Percentiles rank a stretch among this genome's conserved stretches.
phyloP scores from a whole-genome alignment of 2,797 vertebrate species.

The Chaenodraco wilsoni region DNA sequence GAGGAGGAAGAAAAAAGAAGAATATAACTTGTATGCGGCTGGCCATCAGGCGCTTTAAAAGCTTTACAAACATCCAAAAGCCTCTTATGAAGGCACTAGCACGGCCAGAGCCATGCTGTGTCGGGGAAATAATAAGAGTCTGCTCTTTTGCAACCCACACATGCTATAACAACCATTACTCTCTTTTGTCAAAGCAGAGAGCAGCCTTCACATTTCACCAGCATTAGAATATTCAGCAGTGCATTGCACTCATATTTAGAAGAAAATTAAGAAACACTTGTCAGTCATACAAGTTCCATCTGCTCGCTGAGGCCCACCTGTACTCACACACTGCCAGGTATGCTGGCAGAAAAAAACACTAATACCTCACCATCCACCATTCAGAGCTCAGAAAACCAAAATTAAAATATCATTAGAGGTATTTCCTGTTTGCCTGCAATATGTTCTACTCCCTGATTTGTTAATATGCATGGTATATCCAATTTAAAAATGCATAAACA shows the following conservation, averaged over 20 bases:
- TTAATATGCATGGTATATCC: slow-evolving; percentile 5
- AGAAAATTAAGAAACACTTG: slow-evolving; percentile 60
- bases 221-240: slow-evolving; percentile 40
- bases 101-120: slow-evolving; percentile 54
- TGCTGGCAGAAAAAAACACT: slow-evolving; percentile 32
- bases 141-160: slow-evolving; percentile 71
- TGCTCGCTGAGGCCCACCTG: slow-evolving; percentile 57
- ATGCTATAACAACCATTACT: slow-evolving; percentile 67
- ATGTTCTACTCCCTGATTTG: slow-evolving; percentile 14
- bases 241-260: slow-evolving; percentile 26
- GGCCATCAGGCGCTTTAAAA: slow-evolving; percentile 59
- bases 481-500: slow-evolving; percentile 22
- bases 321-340: slow-evolving; percentile 51
- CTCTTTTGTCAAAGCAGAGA: slow-evolving; percentile 57
- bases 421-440: slow-evolving; percentile 21
- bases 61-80: slow-evolving; percentile 60
- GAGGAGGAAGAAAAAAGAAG: slow-evolving; percentile 32
- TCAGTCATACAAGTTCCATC: slow-evolving; percentile 51
- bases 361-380: slow-evolving; percentile 25
- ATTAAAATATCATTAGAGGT: slow-evolving; percentile 10
- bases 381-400: slow-evolving; percentile 33
- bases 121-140: slow-evolving; percentile 62
- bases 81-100: slow-evolving; percentile 55
- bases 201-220: slow-evolving; percentile 38
- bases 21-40: slow-evolving; percentile 38